Evolutionary conservation across 2,797 vertebrate genomes (phyloP).

Genomic region (Valencia hispanica): DNA sequence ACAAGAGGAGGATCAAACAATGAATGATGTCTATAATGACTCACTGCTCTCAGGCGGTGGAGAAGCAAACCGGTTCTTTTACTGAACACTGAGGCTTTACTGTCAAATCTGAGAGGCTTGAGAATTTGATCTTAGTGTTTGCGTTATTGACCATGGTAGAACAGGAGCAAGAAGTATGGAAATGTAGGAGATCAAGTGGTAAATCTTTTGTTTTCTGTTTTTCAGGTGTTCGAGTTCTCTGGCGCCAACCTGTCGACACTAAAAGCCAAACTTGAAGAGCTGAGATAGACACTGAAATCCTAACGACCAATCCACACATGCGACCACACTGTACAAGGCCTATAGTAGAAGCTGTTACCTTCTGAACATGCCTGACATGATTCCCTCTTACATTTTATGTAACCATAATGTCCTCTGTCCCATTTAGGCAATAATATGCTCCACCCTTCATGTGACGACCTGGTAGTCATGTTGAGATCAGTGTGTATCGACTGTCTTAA

Average conservation of each 20-base stretch:
- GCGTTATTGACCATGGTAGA: too few species aligned
- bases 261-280: constrained; percentile 62
- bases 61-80: not conserved
- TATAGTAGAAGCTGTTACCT: not conserved
- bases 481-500: constrained; percentile 11
- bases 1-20: not conserved
- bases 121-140: too few species aligned
- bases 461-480: constrained; percentile 2
- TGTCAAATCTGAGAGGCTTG: too few species aligned
- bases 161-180: too few species aligned
- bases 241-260: constrained; percentile 84
- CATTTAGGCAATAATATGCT: constrained; percentile 12
- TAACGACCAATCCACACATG: not conserved
- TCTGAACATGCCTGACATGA: not conserved
- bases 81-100: not conserved
- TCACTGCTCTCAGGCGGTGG: not conserved
- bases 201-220: constrained; percentile 10
- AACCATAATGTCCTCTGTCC: constrained; percentile 1
- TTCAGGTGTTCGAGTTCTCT: constrained; percentile 81
- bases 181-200: not conserved
- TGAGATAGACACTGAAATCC: constrained; percentile 27
- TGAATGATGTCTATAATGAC: not conserved
- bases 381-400: not conserved
- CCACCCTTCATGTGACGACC: constrained; percentile 12
- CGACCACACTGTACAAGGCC: constrained; percentile 4